Evolutionary conservation across 2,888 invertebrate species (phyloP).

Genomic region (Protophormia terraenovae): DNA sequence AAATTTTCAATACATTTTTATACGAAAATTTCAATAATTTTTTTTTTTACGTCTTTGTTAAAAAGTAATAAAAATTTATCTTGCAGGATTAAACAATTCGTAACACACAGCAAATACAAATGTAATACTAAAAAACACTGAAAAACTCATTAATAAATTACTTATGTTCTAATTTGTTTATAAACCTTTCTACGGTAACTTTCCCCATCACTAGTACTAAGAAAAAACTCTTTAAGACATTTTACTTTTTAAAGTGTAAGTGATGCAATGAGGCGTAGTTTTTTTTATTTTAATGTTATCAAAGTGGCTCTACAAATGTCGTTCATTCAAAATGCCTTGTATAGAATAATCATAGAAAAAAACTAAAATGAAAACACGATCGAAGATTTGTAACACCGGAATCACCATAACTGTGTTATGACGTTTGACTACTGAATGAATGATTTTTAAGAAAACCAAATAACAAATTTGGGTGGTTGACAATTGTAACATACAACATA

Average conservation of each 20-base stretch:
- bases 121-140: no score
- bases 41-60: no score
- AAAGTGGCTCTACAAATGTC: slow-evolving; percentile 58
- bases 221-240: slow-evolving; percentile 24
- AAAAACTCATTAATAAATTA: no score
- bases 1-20: no score
- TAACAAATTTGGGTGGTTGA: slow-evolving; percentile 63
- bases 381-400: slow-evolving; percentile 68
- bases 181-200: not conserved
- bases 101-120: no score
- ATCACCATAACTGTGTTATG: slow-evolving; percentile 66
- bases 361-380: slow-evolving; percentile 36
- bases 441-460: not conserved
- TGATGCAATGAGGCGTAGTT: slow-evolving; percentile 68
- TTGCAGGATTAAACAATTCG: no score
- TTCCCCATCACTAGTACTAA: slow-evolving; percentile 16
- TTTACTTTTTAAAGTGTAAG: slow-evolving; percentile 53
- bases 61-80: no score
- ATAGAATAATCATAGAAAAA: slow-evolving; percentile 49
- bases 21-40: no score
- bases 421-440: slow-evolving; percentile 44
- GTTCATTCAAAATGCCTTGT: slow-evolving; percentile 60
- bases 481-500: slow-evolving; percentile 45
- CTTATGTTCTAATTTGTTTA: not conserved
- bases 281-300: not conserved